Conservation (phyloP, 2,888 invertebrate species). For the Melinopterus prodromus region DNA sequence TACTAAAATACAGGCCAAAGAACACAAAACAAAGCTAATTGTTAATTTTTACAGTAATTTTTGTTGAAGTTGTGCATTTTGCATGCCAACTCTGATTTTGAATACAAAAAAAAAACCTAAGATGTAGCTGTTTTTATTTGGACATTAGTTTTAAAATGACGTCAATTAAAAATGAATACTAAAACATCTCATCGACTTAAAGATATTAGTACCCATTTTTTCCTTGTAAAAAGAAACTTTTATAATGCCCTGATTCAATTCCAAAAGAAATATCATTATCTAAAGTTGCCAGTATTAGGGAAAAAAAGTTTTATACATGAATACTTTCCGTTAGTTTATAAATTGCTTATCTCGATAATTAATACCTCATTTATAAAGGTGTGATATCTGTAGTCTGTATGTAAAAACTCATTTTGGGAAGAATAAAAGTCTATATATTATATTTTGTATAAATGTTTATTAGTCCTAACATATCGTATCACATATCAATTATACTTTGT, state of each 20-base stretch:
- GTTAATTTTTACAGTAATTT: no score
- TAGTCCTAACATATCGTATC: neutral
- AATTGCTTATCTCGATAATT: neutral
- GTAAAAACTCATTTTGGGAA: neutral
- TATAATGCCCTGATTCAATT: neutral
- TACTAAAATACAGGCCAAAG: no score
- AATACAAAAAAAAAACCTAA: no score
- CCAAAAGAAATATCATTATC: neutral
- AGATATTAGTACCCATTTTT: neutral
- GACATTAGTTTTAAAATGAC: no score
- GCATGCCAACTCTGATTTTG: no score
- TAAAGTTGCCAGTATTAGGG: neutral
- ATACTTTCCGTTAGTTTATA: constrained; percentile 4
- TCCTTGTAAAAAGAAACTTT: neutral
- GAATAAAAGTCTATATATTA: constrained; percentile 8
- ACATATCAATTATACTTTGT: constrained; percentile 36
- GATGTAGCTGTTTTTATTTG: no score
- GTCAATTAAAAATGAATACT: no score
- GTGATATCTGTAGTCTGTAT: neutral
- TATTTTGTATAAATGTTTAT: constrained; percentile 9
- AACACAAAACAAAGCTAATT: no score
- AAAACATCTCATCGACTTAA: no score
- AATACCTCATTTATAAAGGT: neutral
- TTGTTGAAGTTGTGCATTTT: no score
- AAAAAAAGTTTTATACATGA: neutral